Base-by-base conservation (phyloP, 1,140 invertebrate genomes). In the Drosophila erecta region DNA sequence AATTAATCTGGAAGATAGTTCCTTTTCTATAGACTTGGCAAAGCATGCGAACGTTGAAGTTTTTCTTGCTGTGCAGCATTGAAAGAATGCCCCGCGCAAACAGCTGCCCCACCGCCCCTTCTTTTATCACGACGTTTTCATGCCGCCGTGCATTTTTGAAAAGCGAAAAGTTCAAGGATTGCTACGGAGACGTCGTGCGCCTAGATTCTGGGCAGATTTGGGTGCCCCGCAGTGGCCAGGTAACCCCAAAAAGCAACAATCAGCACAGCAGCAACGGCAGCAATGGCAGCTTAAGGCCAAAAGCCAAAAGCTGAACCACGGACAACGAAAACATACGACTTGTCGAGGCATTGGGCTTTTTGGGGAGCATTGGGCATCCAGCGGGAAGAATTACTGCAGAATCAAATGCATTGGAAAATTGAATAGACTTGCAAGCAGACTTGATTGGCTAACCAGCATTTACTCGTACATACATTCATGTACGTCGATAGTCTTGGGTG, bases 111-210 rank as follows among this genome's bases (percentile, higher is more conserved):
- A 1, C n/a, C 27, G 35, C 37, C 35, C 54, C 35, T 1, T 3
- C 41, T 37, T 1, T 30, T 30, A 27, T 24, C 49, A 60, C 72
- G 49, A 58, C 50, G 24, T 60, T 64, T 64, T 60, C 73, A 70
- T 65, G 72, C 59, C 69, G 64, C 60, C 47, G 66, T 86, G 79
- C 79, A 79, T 86, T 83, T 86, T 76, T 86, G 71, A 89, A 87
- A 76, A 79, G 83, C 66, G 78, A 86, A 87, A 81, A 87, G 83
- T 86, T 87, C 83, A 86, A 87, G 75, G 83, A 87, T 76, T 86
- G 81, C 81, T 53, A 55, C 72, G 57, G 71, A 47, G 47, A 30
- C 47, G 22, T 47, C 81, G 81, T 86, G 81, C 59, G 79, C 71
- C 77, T 86, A 89, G 83, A 87, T 81, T 44, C 60, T 75, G 57